phyloP scores from a whole-genome alignment of 2,888 invertebrate species.

The Eucriotettix oculatus region DNA sequence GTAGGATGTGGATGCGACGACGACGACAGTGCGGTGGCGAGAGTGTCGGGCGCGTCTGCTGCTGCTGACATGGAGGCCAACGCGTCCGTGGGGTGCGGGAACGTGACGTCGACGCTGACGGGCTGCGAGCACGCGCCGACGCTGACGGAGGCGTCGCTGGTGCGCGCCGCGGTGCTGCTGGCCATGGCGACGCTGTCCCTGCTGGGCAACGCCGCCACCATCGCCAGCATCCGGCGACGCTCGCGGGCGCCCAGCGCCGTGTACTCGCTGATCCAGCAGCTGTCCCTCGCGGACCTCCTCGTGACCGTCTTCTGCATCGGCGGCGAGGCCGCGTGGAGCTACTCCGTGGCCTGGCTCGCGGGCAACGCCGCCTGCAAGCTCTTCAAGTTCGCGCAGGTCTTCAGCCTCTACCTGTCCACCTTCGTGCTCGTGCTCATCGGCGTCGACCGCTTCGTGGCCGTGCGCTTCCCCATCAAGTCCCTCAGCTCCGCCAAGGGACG shows the following conservation, averaged over 20 bases:
- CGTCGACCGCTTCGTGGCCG: conserved; percentile 63
- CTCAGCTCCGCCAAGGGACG: conserved; percentile 40
- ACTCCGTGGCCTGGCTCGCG: conserved; percentile 64
- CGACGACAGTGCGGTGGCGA: too few species aligned
- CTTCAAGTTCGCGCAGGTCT: conserved; percentile 68
- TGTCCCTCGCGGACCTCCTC: conserved; percentile 66
- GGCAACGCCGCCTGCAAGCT: conserved; percentile 62
- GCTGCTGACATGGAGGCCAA: neutral
- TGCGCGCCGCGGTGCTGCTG: conserved; percentile 48
- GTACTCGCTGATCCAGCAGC: conserved; percentile 56
- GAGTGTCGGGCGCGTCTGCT: neutral
- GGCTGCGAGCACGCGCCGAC: conserved; percentile 44
- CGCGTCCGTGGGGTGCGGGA: neutral
- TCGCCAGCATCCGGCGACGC: conserved; percentile 42
- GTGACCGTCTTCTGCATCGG: conserved; percentile 68
- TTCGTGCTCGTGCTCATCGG: conserved; percentile 69
- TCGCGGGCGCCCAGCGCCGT: conserved; percentile 51
- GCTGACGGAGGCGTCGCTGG: conserved; percentile 41
- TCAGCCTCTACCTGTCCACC: conserved; percentile 65
- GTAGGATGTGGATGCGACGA: too few species aligned
- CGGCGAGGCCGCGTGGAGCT: conserved; percentile 67
- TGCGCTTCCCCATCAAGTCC: conserved; percentile 61
- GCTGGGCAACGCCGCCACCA: conserved; percentile 57
- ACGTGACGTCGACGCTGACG: neutral
- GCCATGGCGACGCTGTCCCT: conserved; percentile 57